Base-by-base conservation (phyloP, 2,113 vertebrate species). In the Lonchura striata region DNA sequence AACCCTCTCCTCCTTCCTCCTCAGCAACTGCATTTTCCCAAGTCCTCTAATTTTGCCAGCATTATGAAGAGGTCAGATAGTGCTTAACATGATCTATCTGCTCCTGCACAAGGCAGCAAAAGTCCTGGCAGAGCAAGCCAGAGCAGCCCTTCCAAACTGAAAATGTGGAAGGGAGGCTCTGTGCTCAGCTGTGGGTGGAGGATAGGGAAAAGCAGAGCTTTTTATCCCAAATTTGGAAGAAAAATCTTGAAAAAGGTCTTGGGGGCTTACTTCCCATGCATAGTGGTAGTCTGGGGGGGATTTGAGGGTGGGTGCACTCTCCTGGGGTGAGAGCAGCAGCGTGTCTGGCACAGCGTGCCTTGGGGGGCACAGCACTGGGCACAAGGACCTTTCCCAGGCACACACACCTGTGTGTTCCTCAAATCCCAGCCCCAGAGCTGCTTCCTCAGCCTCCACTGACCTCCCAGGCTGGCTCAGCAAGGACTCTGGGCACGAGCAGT, bases 361-460 rank as follows among this genome's bases (percentile, higher is more conserved):
- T 3, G 2, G 60, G 9, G 31, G 19, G 20, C 13, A 7, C 64
- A 37, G 13, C 0, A 0, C 17, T 76, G 52, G 27, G 1, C 19
- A 41, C 0, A 0, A 64, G 27, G 20, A 28, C 15, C 2, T 28
- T 61, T 60, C 65, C 61, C 3, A 13, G 50, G 69, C 60, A 41
- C 39, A 35, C 17, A 2, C 24, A n/a, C 41, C 14, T 2, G 49
- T 28, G 49, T 15, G 21, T 21, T 39, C 52, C 54, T 33, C 41
- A 25, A 37, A 49, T 23, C 54, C n/a, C 75, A 47, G 21, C 41
- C 3, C 6, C 79, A 64, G 61, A 82, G 41, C 46, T 0, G 0
- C 56, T 64, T 39, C 6, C 3, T 20, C 41, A 93, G 66, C 57
- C 44, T 59, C 49, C 1, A 0, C 41, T 24, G 41, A 21, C 27